Percentiles rank a stretch among this genome's conserved stretches.
phyloP scores from a whole-genome alignment of 2,888 invertebrate species.

The Drosophila austrosaltans region DNA sequence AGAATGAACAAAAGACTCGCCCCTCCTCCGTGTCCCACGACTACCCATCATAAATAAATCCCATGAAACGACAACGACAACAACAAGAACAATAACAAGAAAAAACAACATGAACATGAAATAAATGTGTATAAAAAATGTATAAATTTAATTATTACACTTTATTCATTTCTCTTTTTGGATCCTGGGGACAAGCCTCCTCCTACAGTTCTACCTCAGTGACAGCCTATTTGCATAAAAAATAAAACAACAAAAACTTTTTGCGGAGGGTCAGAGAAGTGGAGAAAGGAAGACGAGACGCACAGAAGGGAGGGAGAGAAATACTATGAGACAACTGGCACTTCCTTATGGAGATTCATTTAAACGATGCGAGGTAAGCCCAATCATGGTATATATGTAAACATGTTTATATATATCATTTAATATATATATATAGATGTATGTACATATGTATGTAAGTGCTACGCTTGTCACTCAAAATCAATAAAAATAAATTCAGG shows the following conservation, averaged over 20 bases:
- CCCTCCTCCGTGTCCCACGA: not conserved
- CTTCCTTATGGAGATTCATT: slow-evolving; percentile 47
- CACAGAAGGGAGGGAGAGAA: not conserved
- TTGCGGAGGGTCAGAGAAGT: not conserved
- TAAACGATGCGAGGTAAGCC: slow-evolving; percentile 7
- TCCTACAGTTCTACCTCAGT: slow-evolving; percentile 17
- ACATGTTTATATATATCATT: slow-evolving; percentile 9
- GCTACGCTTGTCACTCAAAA: slow-evolving; percentile 44
- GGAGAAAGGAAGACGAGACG: not conserved
- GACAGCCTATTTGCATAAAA: slow-evolving; percentile 18
- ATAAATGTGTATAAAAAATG: slow-evolving; percentile 7
- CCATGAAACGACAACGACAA: slow-evolving; percentile 30
- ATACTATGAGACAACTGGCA: slow-evolving; percentile 12
- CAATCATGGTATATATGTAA: not conserved
- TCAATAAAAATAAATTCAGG: slow-evolving; percentile 47
- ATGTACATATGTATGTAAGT: not conserved
- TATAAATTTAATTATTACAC: slow-evolving; percentile 37
- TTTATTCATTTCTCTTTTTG: slow-evolving; percentile 26
- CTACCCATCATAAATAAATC: slow-evolving; percentile 49
- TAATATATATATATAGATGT: slow-evolving; percentile 24
- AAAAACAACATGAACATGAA: slow-evolving; percentile 22
- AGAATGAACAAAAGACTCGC: slow-evolving; percentile 39
- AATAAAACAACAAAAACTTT: not conserved
- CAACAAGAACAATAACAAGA: slow-evolving; percentile 20
- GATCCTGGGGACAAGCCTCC: slow-evolving; percentile 59